These are phyloP conservation scores for Morpho deidamia DNA, from an alignment of 2,888 invertebrate genomes.

Conservation along the genomic window DNA sequence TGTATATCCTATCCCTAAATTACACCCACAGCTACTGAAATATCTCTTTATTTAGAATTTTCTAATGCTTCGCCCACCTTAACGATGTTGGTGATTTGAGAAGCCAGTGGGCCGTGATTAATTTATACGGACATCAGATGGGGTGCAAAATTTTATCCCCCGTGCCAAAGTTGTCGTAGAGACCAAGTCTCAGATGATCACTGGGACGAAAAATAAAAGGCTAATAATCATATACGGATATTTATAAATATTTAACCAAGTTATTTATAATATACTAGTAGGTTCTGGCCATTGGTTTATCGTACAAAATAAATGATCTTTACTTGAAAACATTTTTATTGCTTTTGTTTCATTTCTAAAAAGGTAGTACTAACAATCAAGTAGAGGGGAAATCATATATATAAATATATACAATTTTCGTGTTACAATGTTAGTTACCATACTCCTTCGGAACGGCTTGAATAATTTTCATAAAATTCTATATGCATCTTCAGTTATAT, in stretches of 20 bases:
- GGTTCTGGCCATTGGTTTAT: too few relatives aligned
- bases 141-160: slow-evolving; percentile 37
- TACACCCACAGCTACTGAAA: slow-evolving; percentile 51
- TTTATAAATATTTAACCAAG: not conserved
- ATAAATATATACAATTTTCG: too few relatives aligned
- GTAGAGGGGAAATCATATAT: too few relatives aligned
- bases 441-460: too few relatives aligned
- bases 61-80: slow-evolving; percentile 52
- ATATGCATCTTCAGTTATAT: too few relatives aligned
- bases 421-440: too few relatives aligned
- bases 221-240: slow-evolving; percentile 1
- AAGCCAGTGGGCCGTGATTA: slow-evolving; percentile 53
- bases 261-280: too few relatives aligned
- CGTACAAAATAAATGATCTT: too few relatives aligned
- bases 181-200: slow-evolving; percentile 10
- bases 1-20: slow-evolving; percentile 34
- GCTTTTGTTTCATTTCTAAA: too few relatives aligned
- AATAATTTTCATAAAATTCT: too few relatives aligned
- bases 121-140: slow-evolving; percentile 54
- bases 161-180: slow-evolving; percentile 18
- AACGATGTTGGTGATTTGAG: slow-evolving; percentile 41
- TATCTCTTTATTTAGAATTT: slow-evolving; percentile 64
- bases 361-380: too few relatives aligned
- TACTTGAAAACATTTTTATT: too few relatives aligned
- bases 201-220: slow-evolving; percentile 9